Evolutionary conservation across 2,888 invertebrate genomes (phyloP).

Genomic region (Lasioglossum pauxillum): DNA sequence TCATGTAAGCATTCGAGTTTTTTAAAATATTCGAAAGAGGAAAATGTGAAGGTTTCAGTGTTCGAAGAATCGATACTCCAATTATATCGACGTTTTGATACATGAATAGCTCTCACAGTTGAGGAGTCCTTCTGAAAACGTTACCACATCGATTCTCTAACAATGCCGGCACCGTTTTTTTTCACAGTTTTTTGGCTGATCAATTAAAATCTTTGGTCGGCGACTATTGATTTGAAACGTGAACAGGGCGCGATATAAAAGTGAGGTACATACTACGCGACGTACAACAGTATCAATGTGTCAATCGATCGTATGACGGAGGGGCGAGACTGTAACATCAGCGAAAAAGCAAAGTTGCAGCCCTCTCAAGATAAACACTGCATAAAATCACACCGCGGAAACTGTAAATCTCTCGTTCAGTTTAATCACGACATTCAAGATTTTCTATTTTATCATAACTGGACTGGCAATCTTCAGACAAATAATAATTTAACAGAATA

Average conservation of each 20-base stretch:
- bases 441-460: neutral
- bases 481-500: neutral
- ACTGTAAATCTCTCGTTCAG: neutral
- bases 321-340: neutral
- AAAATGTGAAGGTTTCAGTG: neutral
- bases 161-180: neutral
- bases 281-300: neutral
- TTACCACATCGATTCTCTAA: neutral
- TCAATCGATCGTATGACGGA: neutral
- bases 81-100: neutral
- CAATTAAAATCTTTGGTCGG: neutral
- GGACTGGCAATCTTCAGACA: neutral
- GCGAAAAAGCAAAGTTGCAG: neutral
- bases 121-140: neutral
- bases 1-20: neutral
- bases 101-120: neutral
- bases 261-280: neutral
- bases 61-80: constrained; percentile 4
- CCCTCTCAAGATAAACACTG: neutral
- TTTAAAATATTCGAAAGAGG: neutral
- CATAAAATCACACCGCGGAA: neutral
- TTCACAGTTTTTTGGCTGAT: neutral
- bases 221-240: neutral
- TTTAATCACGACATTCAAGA: neutral
- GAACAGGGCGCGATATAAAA: neutral